Conservation (phyloP, 30 jellyfish, hydroid and myxozoan genomes). For the Hydractinia echinata region DNA sequence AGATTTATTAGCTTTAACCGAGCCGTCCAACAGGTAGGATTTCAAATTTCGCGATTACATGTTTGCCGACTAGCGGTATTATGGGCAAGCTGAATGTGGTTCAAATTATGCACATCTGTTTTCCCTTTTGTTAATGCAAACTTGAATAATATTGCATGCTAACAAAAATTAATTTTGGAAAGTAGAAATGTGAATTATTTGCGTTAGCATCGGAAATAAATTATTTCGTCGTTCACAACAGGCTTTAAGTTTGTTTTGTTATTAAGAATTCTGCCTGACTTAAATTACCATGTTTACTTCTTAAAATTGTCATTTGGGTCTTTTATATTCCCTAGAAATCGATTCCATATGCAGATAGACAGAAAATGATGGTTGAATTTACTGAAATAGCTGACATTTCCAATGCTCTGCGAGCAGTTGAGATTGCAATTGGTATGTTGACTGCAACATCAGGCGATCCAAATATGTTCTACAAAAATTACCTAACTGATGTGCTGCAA, state of each 20-base stretch:
- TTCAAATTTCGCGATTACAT: too few relatives aligned
- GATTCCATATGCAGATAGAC: constrained; percentile 44
- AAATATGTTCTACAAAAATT: constrained; percentile 37
- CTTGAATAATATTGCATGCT: too few relatives aligned
- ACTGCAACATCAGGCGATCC: constrained; percentile 54
- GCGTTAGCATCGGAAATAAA: not conserved
- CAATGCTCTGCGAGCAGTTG: constrained; percentile 64
- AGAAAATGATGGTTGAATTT: constrained; percentile 50
- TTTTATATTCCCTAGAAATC: constrained; percentile 18
- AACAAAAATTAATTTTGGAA: too few relatives aligned
- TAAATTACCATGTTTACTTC: not conserved
- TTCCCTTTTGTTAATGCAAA: too few relatives aligned
- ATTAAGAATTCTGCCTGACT: not conserved
- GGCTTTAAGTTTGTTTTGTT: not conserved
- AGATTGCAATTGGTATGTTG: constrained; percentile 48
- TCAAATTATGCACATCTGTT: too few relatives aligned
- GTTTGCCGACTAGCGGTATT: too few relatives aligned
- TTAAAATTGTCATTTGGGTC: too few relatives aligned
- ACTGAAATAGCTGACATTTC: constrained; percentile 46
- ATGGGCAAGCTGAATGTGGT: too few relatives aligned
- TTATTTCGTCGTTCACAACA: not conserved
- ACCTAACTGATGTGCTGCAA: constrained; percentile 47
- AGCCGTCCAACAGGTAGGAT: constrained; percentile 6
- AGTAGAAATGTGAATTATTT: not conserved
- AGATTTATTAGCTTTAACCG: not conserved